Evolutionary conservation across 64 coral and sea anemone genomes (phyloP).

Genomic region (Trachythela sp.): DNA sequence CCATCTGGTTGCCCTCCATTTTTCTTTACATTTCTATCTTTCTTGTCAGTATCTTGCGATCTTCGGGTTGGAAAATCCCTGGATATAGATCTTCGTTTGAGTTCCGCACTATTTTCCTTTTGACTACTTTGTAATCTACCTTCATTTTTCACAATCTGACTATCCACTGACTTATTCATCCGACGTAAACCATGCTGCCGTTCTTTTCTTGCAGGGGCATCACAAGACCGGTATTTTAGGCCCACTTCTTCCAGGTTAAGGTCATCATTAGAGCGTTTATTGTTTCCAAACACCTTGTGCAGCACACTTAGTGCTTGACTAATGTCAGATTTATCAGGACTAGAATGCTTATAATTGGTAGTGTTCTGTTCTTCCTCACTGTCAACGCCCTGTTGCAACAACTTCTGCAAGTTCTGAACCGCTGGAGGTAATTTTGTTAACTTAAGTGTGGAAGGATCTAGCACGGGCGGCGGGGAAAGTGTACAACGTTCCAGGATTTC

Average conservation of each 20-base stretch:
- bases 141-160: not conserved
- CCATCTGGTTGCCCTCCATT: not conserved
- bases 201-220: not conserved
- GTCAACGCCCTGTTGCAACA: not conserved
- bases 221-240: not conserved
- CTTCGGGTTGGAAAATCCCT: not conserved
- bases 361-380: not conserved
- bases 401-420: not conserved
- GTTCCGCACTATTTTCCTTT: not conserved
- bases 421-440: conserved; percentile 1
- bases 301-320: too few relatives aligned
- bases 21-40: not conserved
- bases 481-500: not conserved
- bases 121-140: not conserved
- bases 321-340: not conserved
- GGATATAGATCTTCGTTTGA: not conserved
- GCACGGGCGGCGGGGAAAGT: not conserved
- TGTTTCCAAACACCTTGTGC: too few relatives aligned
- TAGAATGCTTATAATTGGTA: not conserved
- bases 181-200: not conserved
- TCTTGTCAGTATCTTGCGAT: not conserved
- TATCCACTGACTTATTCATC: not conserved
- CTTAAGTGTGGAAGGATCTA: not conserved
- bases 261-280: not conserved
- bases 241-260: not conserved